A percentile compares a stretch with the other conserved stretches of the same genome.
phyloP scores from a whole-genome alignment of 2,113 vertebrate genomes.

The Rallus limicola region DNA sequence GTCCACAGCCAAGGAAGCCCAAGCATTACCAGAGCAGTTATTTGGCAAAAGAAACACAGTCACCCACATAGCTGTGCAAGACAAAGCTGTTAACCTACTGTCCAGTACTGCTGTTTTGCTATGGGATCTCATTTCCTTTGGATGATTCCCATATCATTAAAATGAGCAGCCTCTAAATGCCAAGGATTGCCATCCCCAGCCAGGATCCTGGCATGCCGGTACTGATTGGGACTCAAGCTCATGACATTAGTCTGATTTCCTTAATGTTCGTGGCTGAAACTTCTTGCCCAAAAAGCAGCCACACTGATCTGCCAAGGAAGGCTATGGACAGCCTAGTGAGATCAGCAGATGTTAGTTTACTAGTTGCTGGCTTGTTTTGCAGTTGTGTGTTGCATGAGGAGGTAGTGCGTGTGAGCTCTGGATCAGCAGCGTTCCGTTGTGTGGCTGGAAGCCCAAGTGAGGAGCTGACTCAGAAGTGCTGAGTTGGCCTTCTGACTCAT shows the following conservation, averaged over 20 bases:
- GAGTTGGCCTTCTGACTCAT: background rate
- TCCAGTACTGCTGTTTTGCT: slow-evolving; percentile 9
- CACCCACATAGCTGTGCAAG: slow-evolving; percentile 11
- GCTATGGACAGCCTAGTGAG: background rate
- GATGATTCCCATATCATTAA: slow-evolving; percentile 39
- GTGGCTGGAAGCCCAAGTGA: background rate
- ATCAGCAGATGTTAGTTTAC: background rate
- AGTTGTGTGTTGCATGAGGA: background rate
- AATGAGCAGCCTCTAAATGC: background rate
- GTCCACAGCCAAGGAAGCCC: background rate
- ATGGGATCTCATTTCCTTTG: background rate
- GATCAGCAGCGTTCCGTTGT: background rate
- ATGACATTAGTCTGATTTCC: background rate
- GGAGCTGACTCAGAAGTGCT: background rate
- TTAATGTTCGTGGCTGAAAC: background rate
- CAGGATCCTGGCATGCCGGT: slow-evolving; percentile 10
- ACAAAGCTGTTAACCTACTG: background rate
- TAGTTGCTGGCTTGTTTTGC: background rate
- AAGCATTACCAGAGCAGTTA: background rate
- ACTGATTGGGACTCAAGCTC: background rate
- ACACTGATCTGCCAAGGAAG: background rate
- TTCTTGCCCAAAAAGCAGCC: background rate
- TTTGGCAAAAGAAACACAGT: background rate
- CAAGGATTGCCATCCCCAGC: background rate
- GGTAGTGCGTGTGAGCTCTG: background rate